Evolutionary conservation across 2,113 vertebrate genomes (phyloP).

Genomic region (Desmodus rotundus): DNA sequence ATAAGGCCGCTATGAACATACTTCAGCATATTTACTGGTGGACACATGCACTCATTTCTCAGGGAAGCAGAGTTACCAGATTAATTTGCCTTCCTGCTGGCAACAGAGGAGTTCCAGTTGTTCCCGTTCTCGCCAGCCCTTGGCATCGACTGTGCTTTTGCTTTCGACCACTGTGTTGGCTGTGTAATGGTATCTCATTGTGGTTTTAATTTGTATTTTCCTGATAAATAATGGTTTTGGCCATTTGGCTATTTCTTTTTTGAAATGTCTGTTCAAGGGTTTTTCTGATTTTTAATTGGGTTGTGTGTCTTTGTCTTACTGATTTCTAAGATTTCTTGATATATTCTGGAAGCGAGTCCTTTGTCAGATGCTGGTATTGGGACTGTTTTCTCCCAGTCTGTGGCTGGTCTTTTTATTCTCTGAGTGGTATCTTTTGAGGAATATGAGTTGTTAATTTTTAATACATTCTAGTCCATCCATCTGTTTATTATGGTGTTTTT

Average conservation of each 20-base stretch:
- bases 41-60: neutral
- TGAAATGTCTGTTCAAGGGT: conserved; percentile 28
- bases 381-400: neutral
- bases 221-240: neutral
- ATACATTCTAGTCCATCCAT: neutral
- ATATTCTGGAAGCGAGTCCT: neutral
- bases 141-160: neutral
- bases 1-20: neutral
- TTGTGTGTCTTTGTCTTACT: neutral
- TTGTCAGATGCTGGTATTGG: neutral
- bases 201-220: conserved; percentile 40
- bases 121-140: neutral
- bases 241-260: conserved; percentile 9
- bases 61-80: neutral
- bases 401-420: conserved; percentile 24
- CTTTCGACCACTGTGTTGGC: neutral
- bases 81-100: neutral
- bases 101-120: neutral
- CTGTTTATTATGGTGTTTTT: neutral
- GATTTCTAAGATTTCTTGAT: neutral
- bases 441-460: neutral
- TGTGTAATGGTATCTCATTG: neutral
- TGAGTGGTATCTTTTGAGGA: neutral
- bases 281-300: neutral
- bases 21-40: neutral